These are phyloP conservation scores for Drosophila lacicola DNA, from an alignment of 2,888 invertebrate genomes.

Conservation along the genomic window DNA sequence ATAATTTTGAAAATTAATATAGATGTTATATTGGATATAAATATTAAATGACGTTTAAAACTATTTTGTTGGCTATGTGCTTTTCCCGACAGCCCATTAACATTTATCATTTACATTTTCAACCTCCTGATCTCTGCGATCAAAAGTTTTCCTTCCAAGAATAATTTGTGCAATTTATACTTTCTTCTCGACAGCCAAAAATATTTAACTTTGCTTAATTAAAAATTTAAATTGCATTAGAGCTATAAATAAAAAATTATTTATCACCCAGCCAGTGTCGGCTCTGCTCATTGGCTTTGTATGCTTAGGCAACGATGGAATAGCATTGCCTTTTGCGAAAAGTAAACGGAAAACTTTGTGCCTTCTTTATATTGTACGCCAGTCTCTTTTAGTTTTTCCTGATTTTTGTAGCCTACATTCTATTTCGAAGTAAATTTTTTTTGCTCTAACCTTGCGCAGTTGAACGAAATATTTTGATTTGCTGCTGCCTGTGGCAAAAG, in stretches of 20 bases:
- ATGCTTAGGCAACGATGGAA: neutral
- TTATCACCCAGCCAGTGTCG: constrained; percentile 41
- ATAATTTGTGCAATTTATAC: constrained; percentile 23
- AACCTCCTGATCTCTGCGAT: constrained; percentile 7
- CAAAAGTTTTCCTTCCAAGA: constrained; percentile 24
- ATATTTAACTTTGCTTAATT: constrained; percentile 64
- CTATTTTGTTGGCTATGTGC: no score
- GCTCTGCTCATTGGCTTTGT: constrained; percentile 25
- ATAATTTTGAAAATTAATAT: neutral
- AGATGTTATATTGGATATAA: no score
- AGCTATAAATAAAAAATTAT: constrained; percentile 60
- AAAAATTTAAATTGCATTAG: constrained; percentile 60
- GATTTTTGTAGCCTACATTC: constrained; percentile 58
- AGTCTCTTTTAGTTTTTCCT: constrained; percentile 34
- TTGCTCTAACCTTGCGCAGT: constrained; percentile 65
- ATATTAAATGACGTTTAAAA: no score
- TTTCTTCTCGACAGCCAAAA: constrained; percentile 23
- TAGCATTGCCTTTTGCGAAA: constrained; percentile 4
- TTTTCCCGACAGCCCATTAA: constrained; percentile 1
- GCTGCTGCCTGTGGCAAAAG: constrained; percentile 79
- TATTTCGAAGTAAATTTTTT: constrained; percentile 70
- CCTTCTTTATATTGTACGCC: constrained; percentile 31
- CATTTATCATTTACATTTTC: neutral
- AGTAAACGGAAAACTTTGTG: constrained; percentile 30
- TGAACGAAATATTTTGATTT: constrained; percentile 80